A percentile compares a stretch with the other conserved stretches of the same genome.
These are phyloP conservation scores for Porites rus DNA, from an alignment of 92 coral and sea anemone species.

Conservation along the genomic window DNA sequence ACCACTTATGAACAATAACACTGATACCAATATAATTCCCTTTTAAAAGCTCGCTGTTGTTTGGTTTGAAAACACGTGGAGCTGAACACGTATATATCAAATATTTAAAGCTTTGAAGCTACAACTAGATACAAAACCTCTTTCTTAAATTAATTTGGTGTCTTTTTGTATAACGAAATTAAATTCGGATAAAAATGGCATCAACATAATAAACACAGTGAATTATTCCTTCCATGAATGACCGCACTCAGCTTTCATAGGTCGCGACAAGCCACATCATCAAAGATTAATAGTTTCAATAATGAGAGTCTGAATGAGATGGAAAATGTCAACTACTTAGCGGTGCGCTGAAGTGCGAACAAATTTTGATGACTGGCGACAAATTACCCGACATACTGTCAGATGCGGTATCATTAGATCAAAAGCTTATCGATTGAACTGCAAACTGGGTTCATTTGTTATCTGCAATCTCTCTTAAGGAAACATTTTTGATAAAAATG, in stretches of 20 bases:
- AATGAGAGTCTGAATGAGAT: not conserved
- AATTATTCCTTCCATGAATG: slow-evolving; percentile 14
- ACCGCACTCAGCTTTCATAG: slow-evolving; percentile 19
- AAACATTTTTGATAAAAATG: no score
- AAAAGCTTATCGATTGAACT: no score
- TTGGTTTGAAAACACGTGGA: slow-evolving; percentile 12
- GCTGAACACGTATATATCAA: not conserved
- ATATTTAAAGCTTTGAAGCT: slow-evolving; percentile 2
- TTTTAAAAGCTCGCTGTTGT: slow-evolving; percentile 4
- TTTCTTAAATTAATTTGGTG: slow-evolving; percentile 2
- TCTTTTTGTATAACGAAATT: slow-evolving; percentile 13
- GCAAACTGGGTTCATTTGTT: no score
- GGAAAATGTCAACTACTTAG: slow-evolving; percentile 5
- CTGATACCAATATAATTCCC: slow-evolving; percentile 4
- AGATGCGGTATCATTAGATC: no score
- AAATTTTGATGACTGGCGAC: not conserved
- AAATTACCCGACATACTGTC: no score
- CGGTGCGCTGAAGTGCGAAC: not conserved
- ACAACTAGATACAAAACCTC: not conserved
- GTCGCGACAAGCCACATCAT: slow-evolving; percentile 36
- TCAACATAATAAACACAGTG: not conserved
- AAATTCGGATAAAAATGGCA: not conserved
- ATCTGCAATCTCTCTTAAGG: no score
- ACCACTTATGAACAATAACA: not conserved
- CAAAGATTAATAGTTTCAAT: slow-evolving; percentile 31